Conservation (phyloP, 30 jellyfish, hydroid and myxozoan species). For the Turritopsis dohrnii region DNA sequence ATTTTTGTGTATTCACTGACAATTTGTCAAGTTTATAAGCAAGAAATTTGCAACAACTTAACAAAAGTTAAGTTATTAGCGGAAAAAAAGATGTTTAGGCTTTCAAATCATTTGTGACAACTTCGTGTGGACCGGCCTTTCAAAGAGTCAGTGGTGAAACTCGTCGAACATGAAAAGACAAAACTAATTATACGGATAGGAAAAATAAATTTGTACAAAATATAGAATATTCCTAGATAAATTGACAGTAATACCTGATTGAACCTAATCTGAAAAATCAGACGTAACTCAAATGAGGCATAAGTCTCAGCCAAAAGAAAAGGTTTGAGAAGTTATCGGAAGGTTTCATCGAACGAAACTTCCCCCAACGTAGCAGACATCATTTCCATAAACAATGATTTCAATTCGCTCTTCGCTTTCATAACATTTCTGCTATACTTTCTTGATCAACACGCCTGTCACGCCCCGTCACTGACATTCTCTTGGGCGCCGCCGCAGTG, state of each 20-base stretch:
- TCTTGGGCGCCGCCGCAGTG: conserved; percentile 18
- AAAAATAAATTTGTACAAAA: neutral
- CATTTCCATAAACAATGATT: neutral
- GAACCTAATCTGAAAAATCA: neutral
- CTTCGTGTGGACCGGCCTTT: neutral
- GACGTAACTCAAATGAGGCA: neutral
- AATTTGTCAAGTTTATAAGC: too few species aligned
- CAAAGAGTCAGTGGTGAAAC: neutral
- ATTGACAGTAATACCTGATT: neutral
- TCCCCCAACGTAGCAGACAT: neutral
- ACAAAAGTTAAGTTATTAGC: neutral
- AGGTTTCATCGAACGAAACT: neutral
- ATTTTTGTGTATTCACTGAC: too few species aligned
- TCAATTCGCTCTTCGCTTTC: neutral
- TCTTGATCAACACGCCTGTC: conserved; percentile 23
- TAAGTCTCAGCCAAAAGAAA: neutral
- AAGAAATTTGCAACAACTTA: too few species aligned
- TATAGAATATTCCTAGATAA: neutral
- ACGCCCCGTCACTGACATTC: conserved; percentile 21
- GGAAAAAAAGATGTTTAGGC: neutral
- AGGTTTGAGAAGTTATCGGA: neutral
- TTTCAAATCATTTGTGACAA: too few species aligned
- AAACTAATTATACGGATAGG: neutral
- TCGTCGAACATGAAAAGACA: neutral
- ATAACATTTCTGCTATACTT: conserved; percentile 23